These are phyloP conservation scores for Marronus borbonicus DNA, from an alignment of 2,888 invertebrate species.

Conservation along the genomic window DNA sequence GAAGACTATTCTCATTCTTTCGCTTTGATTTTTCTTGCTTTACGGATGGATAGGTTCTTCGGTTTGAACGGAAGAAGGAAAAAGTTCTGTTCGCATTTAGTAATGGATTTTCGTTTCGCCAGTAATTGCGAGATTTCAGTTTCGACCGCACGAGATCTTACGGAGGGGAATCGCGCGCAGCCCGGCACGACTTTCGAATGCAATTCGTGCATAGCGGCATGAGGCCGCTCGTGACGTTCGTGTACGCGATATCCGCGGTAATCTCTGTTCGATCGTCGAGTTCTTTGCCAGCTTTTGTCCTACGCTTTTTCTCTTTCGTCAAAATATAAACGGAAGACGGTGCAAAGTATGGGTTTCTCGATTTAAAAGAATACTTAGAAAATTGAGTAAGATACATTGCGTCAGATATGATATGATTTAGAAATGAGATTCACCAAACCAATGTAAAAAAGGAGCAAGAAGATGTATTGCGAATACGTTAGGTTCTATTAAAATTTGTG, in stretches of 20 bases:
- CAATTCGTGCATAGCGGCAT: conserved; percentile 34
- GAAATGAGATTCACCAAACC: no score
- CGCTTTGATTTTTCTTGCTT: conserved; percentile 17
- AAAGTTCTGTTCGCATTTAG: conserved; percentile 23
- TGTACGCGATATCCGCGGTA: conserved; percentile 34
- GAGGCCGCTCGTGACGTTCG: conserved; percentile 45
- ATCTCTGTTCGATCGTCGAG: conserved; percentile 29
- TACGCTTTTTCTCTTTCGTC: conserved; percentile 25
- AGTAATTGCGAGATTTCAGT: conserved; percentile 35
- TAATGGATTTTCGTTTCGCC: conserved; percentile 33
- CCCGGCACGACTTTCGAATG: conserved; percentile 22
- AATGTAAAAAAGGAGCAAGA: no score
- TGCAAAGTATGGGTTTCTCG: background rate
- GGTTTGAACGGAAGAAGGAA: background rate
- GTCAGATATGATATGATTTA: no score
- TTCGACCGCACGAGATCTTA: conserved; percentile 26
- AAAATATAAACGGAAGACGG: conserved; percentile 12
- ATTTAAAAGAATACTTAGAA: no score
- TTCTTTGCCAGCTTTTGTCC: conserved; percentile 8
- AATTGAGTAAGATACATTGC: no score
- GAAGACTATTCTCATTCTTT: background rate
- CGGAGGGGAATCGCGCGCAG: background rate
- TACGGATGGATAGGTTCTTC: conserved; percentile 6
- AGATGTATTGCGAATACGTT: no score
- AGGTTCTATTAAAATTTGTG: no score